Percentiles rank a stretch among this genome's conserved stretches.
phyloP scores from a whole-genome alignment of 2,888 invertebrate species.

The Acronicta leporina region DNA sequence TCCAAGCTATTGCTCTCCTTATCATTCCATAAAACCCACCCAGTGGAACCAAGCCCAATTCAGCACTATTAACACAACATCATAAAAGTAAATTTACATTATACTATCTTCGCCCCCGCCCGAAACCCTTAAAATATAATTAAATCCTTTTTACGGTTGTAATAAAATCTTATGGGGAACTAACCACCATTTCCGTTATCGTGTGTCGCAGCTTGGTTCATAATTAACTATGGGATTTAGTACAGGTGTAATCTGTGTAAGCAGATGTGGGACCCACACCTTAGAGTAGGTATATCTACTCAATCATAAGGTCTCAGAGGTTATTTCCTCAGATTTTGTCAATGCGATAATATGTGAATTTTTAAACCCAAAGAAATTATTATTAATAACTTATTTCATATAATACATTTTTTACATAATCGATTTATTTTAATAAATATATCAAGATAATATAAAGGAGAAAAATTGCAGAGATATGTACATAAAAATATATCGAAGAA shows the following conservation, averaged over 20 bases:
- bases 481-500: too few species aligned
- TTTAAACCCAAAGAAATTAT: too few species aligned
- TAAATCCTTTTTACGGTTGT: conserved; percentile 62
- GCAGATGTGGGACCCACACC: conserved; percentile 48
- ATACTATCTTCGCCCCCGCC: conserved; percentile 50
- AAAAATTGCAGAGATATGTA: too few species aligned
- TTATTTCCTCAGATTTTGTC: too few species aligned
- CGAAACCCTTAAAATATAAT: conserved; percentile 60
- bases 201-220: conserved; percentile 60
- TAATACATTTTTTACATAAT: too few species aligned
- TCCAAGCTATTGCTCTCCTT: conserved; percentile 32
- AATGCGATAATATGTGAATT: too few species aligned
- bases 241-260: conserved; percentile 54
- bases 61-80: conserved; percentile 57
- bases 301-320: background rate
- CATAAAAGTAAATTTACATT: conserved; percentile 59
- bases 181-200: conserved; percentile 64
- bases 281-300: conserved; percentile 13
- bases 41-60: conserved; percentile 42
- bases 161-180: conserved; percentile 62
- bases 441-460: too few species aligned
- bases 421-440: too few species aligned
- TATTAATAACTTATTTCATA: too few species aligned
- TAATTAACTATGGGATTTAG: conserved; percentile 64
- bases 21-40: conserved; percentile 49